Conservation (phyloP, 1,140 invertebrate species). For the Pectinophora gossypiella region DNA sequence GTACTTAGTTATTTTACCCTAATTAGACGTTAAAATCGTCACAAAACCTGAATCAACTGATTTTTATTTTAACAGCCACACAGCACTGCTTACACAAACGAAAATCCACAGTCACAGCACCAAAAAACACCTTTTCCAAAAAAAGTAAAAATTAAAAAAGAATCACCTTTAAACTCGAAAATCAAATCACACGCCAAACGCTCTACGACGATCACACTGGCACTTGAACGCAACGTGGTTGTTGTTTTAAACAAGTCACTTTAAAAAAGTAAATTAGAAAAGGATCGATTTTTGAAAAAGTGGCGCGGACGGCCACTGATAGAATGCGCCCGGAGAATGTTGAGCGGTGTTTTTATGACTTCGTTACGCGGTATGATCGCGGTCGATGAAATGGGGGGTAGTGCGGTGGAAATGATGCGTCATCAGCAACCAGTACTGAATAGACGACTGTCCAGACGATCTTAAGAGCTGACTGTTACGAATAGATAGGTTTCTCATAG, state of each 20-base stretch:
- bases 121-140: constrained; percentile 16
- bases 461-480: too few species aligned
- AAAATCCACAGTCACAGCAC: constrained; percentile 12
- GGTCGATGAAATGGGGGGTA: constrained; percentile 27
- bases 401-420: constrained; percentile 6
- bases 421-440: too few species aligned
- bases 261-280: constrained; percentile 18
- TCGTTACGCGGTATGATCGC: constrained; percentile 45
- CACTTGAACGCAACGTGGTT: constrained; percentile 67
- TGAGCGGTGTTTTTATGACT: constrained; percentile 55
- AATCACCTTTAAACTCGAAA: constrained; percentile 64
- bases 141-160: constrained; percentile 27
- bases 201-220: constrained; percentile 62
- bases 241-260: constrained; percentile 28
- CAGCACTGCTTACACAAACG: background rate
- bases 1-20: too few species aligned
- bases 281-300: constrained; percentile 17
- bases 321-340: constrained; percentile 34
- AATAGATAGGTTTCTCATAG: too few species aligned
- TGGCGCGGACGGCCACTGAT: constrained; percentile 26
- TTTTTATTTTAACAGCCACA: too few species aligned
- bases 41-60: too few species aligned
- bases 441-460: too few species aligned
- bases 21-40: too few species aligned
- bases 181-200: constrained; percentile 63